phyloP scores from a whole-genome alignment of 2,113 vertebrate genomes.

The Laterallus jamaicensis region DNA sequence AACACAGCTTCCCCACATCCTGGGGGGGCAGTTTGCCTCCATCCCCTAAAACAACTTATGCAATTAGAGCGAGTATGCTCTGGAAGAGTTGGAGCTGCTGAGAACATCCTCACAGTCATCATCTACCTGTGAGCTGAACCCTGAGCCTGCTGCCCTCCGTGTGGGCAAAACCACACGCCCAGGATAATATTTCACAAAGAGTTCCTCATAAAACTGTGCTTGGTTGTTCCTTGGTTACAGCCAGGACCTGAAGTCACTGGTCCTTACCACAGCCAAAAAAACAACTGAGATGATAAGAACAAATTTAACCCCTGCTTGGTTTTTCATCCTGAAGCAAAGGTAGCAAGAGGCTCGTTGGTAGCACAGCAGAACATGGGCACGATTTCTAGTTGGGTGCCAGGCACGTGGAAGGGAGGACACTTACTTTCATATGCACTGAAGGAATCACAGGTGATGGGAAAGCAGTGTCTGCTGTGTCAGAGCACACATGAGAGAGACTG shows the following conservation, averaged over 20 bases:
- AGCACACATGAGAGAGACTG: not conserved
- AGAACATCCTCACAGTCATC: not conserved
- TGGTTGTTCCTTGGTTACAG: not conserved
- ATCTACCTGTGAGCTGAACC: not conserved
- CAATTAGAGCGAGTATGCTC: not conserved
- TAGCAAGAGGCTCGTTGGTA: not conserved
- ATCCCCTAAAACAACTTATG: not conserved
- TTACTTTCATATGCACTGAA: not conserved
- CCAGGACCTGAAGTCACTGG: not conserved
- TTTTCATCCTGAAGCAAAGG: not conserved
- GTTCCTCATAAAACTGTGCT: not conserved
- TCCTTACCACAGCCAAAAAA: not conserved
- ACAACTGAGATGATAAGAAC: not conserved
- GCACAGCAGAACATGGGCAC: not conserved
- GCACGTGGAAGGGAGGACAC: not conserved
- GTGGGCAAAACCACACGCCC: not conserved
- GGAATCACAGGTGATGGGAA: not conserved
- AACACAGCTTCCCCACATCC: not conserved
- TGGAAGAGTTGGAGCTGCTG: not conserved
- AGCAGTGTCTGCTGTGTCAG: not conserved
- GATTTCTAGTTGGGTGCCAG: not conserved
- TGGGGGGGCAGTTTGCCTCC: not conserved
- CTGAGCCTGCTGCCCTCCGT: not conserved
- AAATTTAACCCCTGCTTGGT: not conserved
- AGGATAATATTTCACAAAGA: not conserved